These are phyloP conservation scores for Phrynosoma platyrhinos DNA, from an alignment of 2,113 vertebrate genomes.

Conservation along the genomic window DNA sequence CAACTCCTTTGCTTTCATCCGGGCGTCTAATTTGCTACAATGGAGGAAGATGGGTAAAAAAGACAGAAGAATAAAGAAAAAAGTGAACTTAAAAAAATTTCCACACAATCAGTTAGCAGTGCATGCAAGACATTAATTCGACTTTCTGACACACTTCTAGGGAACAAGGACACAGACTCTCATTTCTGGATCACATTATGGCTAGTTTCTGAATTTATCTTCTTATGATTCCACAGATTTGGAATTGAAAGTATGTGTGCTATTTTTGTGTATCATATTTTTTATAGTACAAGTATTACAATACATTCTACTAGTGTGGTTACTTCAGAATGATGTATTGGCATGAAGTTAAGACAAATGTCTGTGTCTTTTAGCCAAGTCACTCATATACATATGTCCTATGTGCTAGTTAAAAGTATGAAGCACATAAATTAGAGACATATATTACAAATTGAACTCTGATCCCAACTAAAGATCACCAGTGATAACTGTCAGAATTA, in stretches of 20 bases:
- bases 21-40: conserved; percentile 90
- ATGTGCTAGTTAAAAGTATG: background rate
- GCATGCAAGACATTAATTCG: conserved; percentile 84
- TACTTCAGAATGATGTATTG: conserved; percentile 69
- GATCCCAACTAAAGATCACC: conserved; percentile 73
- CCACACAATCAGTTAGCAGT: conserved; percentile 82
- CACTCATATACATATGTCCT: conserved; percentile 46
- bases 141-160: conserved; percentile 77
- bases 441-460: conserved; percentile 50
- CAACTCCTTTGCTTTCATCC: conserved; percentile 89
- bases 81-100: conserved; percentile 86
- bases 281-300: conserved; percentile 48
- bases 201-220: conserved; percentile 43
- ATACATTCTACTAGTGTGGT: conserved; percentile 43
- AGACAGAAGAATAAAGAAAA: conserved; percentile 88
- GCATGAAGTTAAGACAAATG: conserved; percentile 55
- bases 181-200: conserved; percentile 62
- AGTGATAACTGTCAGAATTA: conserved; percentile 68
- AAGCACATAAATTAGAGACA: conserved; percentile 54
- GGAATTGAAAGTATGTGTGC: conserved; percentile 52
- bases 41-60: conserved; percentile 85
- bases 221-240: conserved; percentile 50
- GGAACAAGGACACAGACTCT: conserved; percentile 78
- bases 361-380: conserved; percentile 44
- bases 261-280: conserved; percentile 52